Evolutionary conservation across 53 echinoderm and acorn worm genomes (phyloP).

Genomic region (Echinarachnius parma): DNA sequence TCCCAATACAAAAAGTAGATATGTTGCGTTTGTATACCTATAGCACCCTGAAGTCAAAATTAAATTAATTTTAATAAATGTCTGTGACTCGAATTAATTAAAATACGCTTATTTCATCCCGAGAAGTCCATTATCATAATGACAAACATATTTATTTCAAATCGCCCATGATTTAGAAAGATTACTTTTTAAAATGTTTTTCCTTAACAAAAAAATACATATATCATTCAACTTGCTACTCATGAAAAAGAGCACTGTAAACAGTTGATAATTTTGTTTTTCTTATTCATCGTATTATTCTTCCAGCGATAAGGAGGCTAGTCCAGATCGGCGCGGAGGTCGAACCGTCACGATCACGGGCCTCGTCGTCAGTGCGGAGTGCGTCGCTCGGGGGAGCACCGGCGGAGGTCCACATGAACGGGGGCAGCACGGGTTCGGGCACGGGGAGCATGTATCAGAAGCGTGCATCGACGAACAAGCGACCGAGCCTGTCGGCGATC

Average conservation of each 20-base stretch:
- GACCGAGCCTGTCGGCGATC: slow-evolving; percentile 17
- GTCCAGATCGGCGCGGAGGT: slow-evolving; percentile 9
- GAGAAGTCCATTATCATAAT: no score
- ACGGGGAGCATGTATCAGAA: slow-evolving; percentile 2
- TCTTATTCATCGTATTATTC: background rate
- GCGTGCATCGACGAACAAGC: slow-evolving; percentile 9
- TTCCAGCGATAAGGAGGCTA: slow-evolving; percentile 14
- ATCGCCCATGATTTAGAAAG: no score
- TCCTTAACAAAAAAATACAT: no score
- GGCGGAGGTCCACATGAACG: background rate
- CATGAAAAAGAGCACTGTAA: background rate
- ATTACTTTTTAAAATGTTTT: no score
- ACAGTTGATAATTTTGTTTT: background rate
- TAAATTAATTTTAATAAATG: no score
- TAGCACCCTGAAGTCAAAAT: no score
- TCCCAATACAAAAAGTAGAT: no score
- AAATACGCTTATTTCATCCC: no score
- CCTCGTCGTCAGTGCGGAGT: background rate
- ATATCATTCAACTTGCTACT: no score
- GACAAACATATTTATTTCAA: no score
- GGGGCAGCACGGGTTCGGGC: background rate
- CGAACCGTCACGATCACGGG: background rate
- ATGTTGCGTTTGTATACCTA: no score
- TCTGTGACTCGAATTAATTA: no score
- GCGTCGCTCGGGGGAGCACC: background rate